Evolutionary conservation across 2,797 vertebrate species (phyloP).

Genomic region (Diglossa cyanea): DNA sequence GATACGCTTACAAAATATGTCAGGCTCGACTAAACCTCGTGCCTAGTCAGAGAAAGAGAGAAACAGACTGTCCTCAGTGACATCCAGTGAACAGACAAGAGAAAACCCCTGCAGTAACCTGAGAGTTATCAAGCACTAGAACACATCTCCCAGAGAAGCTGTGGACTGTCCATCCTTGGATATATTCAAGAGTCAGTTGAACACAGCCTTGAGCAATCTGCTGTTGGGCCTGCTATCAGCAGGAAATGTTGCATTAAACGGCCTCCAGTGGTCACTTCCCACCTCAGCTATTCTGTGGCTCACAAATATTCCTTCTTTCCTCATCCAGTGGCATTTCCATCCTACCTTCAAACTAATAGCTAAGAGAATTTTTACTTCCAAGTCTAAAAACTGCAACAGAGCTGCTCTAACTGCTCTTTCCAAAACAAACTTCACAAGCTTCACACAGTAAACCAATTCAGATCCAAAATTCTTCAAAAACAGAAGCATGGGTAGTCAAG

Average conservation of each 20-base stretch:
- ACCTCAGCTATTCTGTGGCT: not conserved
- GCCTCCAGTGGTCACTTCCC: not conserved
- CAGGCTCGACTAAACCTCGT: fast-evolving
- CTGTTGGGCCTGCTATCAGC: not conserved
- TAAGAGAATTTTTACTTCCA: not conserved
- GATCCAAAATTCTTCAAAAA: conserved; percentile 46
- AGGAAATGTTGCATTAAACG: not conserved
- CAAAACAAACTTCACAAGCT: not conserved
- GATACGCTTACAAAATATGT: not conserved
- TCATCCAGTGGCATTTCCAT: not conserved
- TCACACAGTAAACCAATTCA: not conserved
- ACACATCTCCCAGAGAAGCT: not conserved
- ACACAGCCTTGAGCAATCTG: not conserved
- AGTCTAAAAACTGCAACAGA: not conserved
- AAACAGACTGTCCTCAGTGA: not conserved
- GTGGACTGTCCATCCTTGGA: not conserved
- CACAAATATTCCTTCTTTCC: not conserved
- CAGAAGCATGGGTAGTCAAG: not conserved
- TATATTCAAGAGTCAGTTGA: not conserved
- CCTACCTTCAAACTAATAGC: not conserved
- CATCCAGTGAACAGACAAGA: fast-evolving
- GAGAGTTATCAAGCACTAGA: not conserved
- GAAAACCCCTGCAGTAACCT: fast-evolving
- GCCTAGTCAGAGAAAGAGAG: not conserved
- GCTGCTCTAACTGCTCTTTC: not conserved